phyloP scores from a whole-genome alignment of 2,113 vertebrate species.

The Rhynchomys soricoides region DNA sequence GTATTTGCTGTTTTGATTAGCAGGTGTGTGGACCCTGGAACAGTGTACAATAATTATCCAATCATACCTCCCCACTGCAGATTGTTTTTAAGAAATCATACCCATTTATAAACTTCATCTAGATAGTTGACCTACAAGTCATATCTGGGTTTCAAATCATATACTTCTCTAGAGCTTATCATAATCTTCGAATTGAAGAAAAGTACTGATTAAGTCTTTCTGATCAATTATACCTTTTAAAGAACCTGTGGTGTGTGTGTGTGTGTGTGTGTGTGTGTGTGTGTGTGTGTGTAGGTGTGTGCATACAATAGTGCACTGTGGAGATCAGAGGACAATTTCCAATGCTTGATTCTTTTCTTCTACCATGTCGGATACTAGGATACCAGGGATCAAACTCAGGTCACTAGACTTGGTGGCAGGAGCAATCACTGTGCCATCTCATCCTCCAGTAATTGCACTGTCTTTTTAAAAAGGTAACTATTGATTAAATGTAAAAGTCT shows the following conservation, averaged over 20 bases:
- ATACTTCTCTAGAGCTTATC: neutral
- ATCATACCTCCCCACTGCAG: neutral
- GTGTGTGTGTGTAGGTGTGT: neutral
- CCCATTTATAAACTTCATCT: neutral
- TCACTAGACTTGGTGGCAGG: neutral
- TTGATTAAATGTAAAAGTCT: neutral
- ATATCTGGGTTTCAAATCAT: neutral
- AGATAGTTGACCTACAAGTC: neutral
- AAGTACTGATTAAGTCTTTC: neutral
- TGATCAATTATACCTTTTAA: neutral
- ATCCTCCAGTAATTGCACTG: neutral
- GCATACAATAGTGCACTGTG: neutral
- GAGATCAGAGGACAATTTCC: neutral
- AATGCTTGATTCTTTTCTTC: neutral
- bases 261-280: neutral
- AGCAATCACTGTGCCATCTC: neutral
- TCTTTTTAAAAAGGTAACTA: neutral
- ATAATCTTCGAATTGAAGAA: neutral
- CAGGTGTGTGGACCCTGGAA: neutral
- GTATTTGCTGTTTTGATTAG: neutral
- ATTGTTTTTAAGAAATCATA: neutral
- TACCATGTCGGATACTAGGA: neutral
- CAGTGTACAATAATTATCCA: neutral
- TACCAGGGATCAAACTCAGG: too few species aligned
- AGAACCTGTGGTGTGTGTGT: neutral